Conservation (phyloP, 2,113 vertebrate genomes). For the Cephalophus harveyi region DNA sequence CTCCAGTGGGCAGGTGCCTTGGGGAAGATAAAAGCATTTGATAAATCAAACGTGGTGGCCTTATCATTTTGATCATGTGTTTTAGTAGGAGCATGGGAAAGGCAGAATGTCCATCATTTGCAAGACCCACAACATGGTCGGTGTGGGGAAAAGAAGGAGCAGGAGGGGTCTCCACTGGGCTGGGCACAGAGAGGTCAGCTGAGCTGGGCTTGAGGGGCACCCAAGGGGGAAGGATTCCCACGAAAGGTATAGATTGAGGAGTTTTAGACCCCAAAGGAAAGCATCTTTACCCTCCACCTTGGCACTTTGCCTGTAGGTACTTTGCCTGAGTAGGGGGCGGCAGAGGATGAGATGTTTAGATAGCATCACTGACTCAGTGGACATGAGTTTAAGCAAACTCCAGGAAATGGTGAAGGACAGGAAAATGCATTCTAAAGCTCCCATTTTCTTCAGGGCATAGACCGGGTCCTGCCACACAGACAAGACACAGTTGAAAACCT, state of each 20-base stretch:
- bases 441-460: not conserved
- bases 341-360: not conserved
- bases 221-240: not conserved
- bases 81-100: not conserved
- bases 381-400: not conserved
- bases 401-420: not conserved
- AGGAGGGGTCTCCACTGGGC: not conserved
- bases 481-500: not conserved
- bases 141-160: not conserved
- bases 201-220: not conserved
- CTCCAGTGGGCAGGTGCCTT: not conserved
- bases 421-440: not conserved
- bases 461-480: not conserved
- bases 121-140: not conserved
- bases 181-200: fast-evolving
- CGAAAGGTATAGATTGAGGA: not conserved
- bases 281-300: not conserved
- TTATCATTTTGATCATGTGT: not conserved
- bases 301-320: not conserved
- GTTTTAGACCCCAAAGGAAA: not conserved
- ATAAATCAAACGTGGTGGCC: not conserved
- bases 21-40: not conserved
- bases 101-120: not conserved
- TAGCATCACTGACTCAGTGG: not conserved
- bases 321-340: not conserved